phyloP scores from a whole-genome alignment of 2,888 invertebrate genomes.

The Chydorus sphaericus region DNA sequence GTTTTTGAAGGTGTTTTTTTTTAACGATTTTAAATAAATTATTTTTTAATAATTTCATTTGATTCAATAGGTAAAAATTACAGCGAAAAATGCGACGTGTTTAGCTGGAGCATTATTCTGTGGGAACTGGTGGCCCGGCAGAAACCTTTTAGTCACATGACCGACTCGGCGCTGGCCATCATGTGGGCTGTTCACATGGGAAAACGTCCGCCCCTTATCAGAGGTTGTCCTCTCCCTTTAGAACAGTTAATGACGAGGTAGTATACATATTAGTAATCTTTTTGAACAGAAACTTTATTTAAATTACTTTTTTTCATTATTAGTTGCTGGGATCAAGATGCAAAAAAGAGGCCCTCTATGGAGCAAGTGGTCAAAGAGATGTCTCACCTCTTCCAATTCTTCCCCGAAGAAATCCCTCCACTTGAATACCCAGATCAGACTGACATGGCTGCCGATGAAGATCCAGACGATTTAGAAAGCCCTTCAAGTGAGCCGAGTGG shows the following conservation, averaged over 20 bases:
- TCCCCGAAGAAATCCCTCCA: constrained; percentile 61
- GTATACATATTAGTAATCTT: constrained; percentile 9
- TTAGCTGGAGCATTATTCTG: constrained; percentile 92
- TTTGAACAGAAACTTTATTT: neutral
- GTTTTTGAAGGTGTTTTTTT: constrained; percentile 46
- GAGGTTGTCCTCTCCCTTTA: constrained; percentile 72
- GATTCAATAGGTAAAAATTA: constrained; percentile 65
- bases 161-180: constrained; percentile 68
- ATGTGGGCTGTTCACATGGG: constrained; percentile 95
- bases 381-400: constrained; percentile 53
- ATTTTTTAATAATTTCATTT: neutral
- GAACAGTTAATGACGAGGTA: constrained; percentile 74
- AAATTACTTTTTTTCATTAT: constrained; percentile 14
- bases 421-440: constrained; percentile 38
- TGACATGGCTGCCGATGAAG: neutral
- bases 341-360: constrained; percentile 78
- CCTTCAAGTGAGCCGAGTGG: neutral
- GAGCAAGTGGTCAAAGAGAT: constrained; percentile 64
- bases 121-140: constrained; percentile 90
- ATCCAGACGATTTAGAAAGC: neutral
- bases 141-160: constrained; percentile 77
- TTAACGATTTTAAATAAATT: neutral
- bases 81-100: constrained; percentile 97
- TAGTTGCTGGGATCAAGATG: constrained; percentile 76
- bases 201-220: constrained; percentile 70